Conservation (phyloP, 2,797 vertebrate genomes). For the Perodicticus potto region DNA sequence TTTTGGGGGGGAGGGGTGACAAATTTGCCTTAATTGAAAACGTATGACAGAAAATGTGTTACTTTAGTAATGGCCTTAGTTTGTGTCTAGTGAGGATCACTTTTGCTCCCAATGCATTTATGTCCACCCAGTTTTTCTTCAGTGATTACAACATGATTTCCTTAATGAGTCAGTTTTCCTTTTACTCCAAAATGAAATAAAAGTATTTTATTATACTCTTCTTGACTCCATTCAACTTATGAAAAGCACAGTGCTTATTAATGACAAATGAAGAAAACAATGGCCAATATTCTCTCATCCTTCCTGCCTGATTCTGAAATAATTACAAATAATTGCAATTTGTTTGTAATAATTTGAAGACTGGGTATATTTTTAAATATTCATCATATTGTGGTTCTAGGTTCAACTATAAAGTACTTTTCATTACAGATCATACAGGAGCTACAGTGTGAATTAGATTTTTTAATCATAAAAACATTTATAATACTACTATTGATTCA, state of each 20-base stretch:
- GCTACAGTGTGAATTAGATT: conserved; percentile 76
- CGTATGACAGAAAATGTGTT: conserved; percentile 77
- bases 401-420: conserved; percentile 23
- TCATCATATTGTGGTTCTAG: background rate
- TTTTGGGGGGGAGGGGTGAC: conserved; percentile 57
- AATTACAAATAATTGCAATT: background rate
- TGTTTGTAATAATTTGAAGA: conserved; percentile 19
- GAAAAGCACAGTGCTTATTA: conserved; percentile 67
- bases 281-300: background rate
- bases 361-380: background rate
- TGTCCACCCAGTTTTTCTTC: conserved; percentile 54
- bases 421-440: background rate
- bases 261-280: conserved; percentile 49
- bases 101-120: conserved; percentile 77
- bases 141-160: conserved; percentile 72
- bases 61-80: conserved; percentile 69
- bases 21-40: conserved; percentile 79
- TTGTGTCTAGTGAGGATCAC: conserved; percentile 67
- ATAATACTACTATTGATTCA: conserved; percentile 81
- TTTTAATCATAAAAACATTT: conserved; percentile 77
- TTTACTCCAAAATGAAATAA: conserved; percentile 69
- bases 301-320: conserved; percentile 13
- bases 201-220: conserved; percentile 41
- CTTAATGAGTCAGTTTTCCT: conserved; percentile 71
- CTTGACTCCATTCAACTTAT: conserved; percentile 62